These are phyloP conservation scores for Diarsia dahlii DNA, from an alignment of 2,888 invertebrate genomes.

Conservation along the genomic window DNA sequence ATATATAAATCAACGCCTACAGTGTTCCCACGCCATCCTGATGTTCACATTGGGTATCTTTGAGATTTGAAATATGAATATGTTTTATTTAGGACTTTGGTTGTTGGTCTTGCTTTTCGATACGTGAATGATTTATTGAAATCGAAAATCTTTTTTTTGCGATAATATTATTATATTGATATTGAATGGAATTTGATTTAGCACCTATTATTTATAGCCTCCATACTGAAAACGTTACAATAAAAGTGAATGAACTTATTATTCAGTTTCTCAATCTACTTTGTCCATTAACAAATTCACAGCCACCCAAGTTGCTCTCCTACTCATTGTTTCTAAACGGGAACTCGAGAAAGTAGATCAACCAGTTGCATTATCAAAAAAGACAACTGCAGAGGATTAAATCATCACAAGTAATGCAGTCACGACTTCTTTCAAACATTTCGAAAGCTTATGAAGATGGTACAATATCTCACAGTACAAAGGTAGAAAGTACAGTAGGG, in stretches of 20 bases:
- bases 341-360: constrained; percentile 46
- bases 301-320: not conserved
- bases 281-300: not conserved
- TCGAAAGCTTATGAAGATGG: constrained; percentile 68
- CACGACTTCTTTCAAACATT: constrained; percentile 65
- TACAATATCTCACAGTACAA: constrained; percentile 60
- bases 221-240: not conserved
- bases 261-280: not conserved
- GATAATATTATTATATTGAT: not conserved
- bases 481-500: constrained; percentile 64
- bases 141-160: constrained; percentile 1
- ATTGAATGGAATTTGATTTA: not conserved
- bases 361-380: constrained; percentile 46
- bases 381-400: constrained; percentile 44
- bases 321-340: constrained; percentile 19
- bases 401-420: constrained; percentile 56
- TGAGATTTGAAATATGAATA: constrained; percentile 7
- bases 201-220: not conserved
- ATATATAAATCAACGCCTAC: constrained; percentile 48
- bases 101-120: not conserved
- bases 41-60: constrained; percentile 14
- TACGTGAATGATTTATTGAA: constrained; percentile 28
- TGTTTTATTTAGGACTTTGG: constrained; percentile 6
- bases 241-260: not conserved
- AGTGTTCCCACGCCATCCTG: constrained; percentile 39